These are phyloP conservation scores for Gastracanthus pulcherrimus DNA, from an alignment of 2,888 invertebrate species.

Conservation along the genomic window DNA sequence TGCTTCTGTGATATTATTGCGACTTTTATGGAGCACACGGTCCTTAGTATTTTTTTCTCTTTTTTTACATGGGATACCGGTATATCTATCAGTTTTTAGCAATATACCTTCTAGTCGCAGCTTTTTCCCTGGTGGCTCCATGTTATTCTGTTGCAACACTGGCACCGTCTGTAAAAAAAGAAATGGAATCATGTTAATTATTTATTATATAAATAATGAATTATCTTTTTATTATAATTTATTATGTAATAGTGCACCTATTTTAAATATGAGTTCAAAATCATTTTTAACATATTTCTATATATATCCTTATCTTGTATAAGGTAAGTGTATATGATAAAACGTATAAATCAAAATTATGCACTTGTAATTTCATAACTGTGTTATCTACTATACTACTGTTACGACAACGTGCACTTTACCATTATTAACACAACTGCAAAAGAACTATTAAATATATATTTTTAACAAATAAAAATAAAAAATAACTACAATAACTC, in stretches of 20 bases:
- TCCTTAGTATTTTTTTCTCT: conserved; percentile 16
- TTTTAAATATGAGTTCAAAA: too few relatives aligned
- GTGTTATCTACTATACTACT: too few relatives aligned
- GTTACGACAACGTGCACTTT: too few relatives aligned
- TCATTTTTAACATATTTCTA: too few relatives aligned
- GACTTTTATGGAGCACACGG: conserved; percentile 37
- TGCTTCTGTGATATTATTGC: conserved; percentile 59
- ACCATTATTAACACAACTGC: too few relatives aligned
- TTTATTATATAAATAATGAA: not conserved
- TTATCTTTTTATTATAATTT: not conserved
- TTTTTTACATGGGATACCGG: conserved; percentile 57
- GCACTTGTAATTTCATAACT: too few relatives aligned
- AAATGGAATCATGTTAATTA: not conserved
- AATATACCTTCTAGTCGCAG: conserved; percentile 75
- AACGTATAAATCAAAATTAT: too few relatives aligned
- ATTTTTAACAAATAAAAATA: too few relatives aligned
- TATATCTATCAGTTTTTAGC: conserved; percentile 65
- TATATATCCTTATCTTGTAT: too few relatives aligned
- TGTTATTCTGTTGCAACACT: conserved; percentile 64
- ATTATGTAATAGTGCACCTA: not conserved
- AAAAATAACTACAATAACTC: too few relatives aligned
- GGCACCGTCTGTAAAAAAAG: conserved; percentile 68
- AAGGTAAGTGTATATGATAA: too few relatives aligned
- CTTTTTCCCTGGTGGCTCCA: conserved; percentile 72
- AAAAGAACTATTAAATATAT: too few relatives aligned